Evolutionary conservation across 2,797 vertebrate genomes (phyloP), one percentile per base, ranked within the genome.

Genomic region (Tapirus indicus): DNA sequence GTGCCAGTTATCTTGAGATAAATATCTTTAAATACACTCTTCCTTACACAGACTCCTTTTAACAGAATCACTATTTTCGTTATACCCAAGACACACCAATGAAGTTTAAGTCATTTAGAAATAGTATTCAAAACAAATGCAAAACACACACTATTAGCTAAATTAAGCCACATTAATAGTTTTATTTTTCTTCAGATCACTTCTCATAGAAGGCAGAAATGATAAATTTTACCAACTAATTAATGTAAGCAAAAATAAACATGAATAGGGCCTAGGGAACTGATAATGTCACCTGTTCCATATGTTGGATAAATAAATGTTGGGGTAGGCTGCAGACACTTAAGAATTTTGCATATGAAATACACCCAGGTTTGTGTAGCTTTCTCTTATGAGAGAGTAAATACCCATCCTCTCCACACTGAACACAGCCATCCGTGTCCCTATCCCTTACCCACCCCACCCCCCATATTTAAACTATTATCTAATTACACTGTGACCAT

Each of bases 181-280:
- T 92, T 72, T 35, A 18, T 49, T 94, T 95, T 78, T 68, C 49
- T 92, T 56, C 66, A 44, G 38, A 56, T 54, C 35, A 84, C 12
- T 7, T 83, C 54, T 74, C 62, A 75, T 7, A 89, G 47, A 94
- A 68, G 27, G 41, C 90, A 97, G 79, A 91, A 93, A 95, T 93
- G 98, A 98, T 98, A 98, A 98, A 94, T 96, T 97, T 98, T 98
- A 98, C 98, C 98, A 98, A 97, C 71, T 84, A 96, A 95, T 85
- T 88, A 64, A 91, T 66, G 97, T 98, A 97, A 98, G 97, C 97
- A 98, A 97, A 95, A 98, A 98, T 98, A 98, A 99, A 99, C 98
- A 98, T 97, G 98, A 98, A 98, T 95, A 98, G 35, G 95, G 97
- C 95, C 86, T 88, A 97, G 97, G 98, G 97, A 98, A 98, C 97